These are phyloP conservation scores for Sprattus sprattus DNA, from an alignment of 2,113 vertebrate species.

Conservation along the genomic window DNA sequence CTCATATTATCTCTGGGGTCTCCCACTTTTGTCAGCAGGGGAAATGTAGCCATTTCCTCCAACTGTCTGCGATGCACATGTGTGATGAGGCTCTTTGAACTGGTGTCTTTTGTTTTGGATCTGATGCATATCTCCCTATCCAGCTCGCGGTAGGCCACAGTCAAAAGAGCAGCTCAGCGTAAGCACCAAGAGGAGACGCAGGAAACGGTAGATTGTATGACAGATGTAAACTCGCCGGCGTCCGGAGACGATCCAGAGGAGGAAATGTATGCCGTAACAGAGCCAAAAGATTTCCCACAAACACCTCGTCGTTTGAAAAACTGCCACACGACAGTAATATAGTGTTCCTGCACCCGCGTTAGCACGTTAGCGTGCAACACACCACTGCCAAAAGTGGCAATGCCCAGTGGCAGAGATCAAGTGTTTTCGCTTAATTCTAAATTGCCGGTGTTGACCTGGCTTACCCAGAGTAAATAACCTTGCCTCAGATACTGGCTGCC, in stretches of 20 bases:
- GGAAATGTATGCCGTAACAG: neutral
- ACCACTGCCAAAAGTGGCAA: neutral
- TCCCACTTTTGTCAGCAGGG: constrained; percentile 49
- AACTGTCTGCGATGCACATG: constrained; percentile 36
- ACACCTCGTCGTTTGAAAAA: neutral
- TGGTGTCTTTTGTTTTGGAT: constrained; percentile 36
- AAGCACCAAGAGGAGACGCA: neutral
- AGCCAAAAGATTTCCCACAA: neutral
- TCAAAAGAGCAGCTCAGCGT: neutral
- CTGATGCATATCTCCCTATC: constrained; percentile 36
- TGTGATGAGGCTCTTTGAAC: constrained; percentile 44
- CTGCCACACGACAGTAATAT: neutral
- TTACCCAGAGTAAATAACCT: constrained; percentile 82
- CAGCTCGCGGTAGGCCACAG: neutral
- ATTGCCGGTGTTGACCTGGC: constrained; percentile 35
- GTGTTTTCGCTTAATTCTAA: constrained; percentile 23
- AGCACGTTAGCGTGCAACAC: neutral
- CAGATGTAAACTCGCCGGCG: neutral
- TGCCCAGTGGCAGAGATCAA: constrained; percentile 9
- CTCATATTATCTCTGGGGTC: constrained; percentile 46
- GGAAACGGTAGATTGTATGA: neutral
- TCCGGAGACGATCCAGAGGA: neutral
- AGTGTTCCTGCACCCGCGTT: neutral
- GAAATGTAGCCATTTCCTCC: constrained; percentile 56
- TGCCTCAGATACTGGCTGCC: constrained; percentile 66